phyloP scores from a whole-genome alignment of 2,797 vertebrate genomes.

The Carcharodon carcharias region DNA sequence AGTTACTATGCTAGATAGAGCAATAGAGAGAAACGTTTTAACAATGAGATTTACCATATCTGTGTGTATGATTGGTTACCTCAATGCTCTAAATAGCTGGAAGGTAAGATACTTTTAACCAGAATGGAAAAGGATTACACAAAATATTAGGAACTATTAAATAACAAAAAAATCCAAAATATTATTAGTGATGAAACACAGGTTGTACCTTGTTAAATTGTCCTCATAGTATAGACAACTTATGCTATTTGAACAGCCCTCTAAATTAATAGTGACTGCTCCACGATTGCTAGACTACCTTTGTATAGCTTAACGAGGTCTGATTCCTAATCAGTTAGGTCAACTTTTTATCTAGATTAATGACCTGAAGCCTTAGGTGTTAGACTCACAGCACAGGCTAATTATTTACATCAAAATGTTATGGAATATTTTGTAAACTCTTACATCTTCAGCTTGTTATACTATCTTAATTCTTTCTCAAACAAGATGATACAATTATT shows the following conservation, averaged over 20 bases:
- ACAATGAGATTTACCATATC: not conserved
- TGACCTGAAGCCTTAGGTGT: not conserved
- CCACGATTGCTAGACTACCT: not conserved
- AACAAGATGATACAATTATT: not conserved
- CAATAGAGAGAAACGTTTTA: not conserved
- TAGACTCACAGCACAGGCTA: not conserved
- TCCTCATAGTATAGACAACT: not conserved
- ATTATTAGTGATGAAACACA: not conserved
- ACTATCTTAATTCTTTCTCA: not conserved
- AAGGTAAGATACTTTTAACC: not conserved
- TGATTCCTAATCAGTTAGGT: not conserved
- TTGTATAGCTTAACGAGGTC: not conserved
- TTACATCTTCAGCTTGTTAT: not conserved
- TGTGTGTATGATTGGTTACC: not conserved
- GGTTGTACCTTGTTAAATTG: not conserved
- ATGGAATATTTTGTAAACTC: not conserved
- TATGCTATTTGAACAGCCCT: not conserved
- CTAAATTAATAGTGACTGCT: not conserved
- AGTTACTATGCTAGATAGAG: not conserved
- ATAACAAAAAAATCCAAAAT: not conserved
- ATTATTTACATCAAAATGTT: not conserved
- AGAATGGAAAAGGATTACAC: not conserved
- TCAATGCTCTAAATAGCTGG: not conserved
- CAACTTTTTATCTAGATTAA: not conserved
- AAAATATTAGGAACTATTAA: not conserved